These are phyloP conservation scores for Lophius americanus DNA, from an alignment of 2,797 vertebrate genomes.

Conservation along the genomic window DNA sequence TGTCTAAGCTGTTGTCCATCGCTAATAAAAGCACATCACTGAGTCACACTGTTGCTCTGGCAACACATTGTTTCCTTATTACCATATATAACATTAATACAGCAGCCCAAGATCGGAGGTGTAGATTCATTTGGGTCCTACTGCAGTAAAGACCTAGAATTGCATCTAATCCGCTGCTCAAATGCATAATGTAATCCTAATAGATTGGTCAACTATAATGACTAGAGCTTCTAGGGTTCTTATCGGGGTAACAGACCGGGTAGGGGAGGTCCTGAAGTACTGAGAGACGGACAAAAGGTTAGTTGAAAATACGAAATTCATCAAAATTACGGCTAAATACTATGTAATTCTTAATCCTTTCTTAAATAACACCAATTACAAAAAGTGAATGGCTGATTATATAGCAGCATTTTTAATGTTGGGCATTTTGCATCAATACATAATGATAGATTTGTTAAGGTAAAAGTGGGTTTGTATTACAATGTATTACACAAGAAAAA, in stretches of 20 bases:
- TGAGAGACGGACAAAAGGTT: too few relatives aligned
- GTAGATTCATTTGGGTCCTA: conserved; percentile 1
- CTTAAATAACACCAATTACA: conserved; percentile 47
- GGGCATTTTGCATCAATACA: conserved; percentile 51
- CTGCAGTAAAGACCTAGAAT: background rate
- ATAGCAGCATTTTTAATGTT: conserved; percentile 55
- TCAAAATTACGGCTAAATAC: conserved; percentile 10
- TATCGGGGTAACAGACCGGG: too few relatives aligned
- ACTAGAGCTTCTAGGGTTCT: too few relatives aligned
- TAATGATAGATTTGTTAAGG: conserved; percentile 32
- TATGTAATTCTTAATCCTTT: conserved; percentile 39
- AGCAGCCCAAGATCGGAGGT: too few relatives aligned
- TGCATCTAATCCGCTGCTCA: background rate
- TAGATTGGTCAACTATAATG: too few relatives aligned
- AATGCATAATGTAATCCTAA: background rate
- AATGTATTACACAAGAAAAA: conserved; percentile 14
- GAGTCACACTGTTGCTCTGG: background rate
- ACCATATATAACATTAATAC: background rate
- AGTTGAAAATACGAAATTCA: too few relatives aligned
- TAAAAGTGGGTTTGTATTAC: conserved; percentile 37
- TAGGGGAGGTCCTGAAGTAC: too few relatives aligned
- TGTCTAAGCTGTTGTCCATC: background rate
- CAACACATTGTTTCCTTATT: background rate
- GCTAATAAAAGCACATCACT: background rate
- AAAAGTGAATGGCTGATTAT: conserved; percentile 53